Conservation (phyloP, 2,888 invertebrate species). For the Molorchus minor region DNA sequence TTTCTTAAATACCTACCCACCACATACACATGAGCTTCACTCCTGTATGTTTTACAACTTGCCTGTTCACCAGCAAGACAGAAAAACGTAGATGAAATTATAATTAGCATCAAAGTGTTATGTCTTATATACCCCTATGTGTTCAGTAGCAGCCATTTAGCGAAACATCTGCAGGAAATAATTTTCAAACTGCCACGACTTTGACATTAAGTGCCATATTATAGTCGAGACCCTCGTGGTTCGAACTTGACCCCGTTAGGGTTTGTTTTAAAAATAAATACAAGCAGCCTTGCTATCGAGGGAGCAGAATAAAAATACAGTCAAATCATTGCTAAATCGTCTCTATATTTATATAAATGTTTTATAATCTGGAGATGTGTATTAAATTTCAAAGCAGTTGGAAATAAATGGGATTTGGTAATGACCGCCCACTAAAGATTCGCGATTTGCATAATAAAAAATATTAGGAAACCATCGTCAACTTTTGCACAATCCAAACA, state of each 20-base stretch:
- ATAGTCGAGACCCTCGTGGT: neutral
- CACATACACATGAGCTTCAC: neutral
- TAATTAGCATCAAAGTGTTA: slow-evolving; percentile 4
- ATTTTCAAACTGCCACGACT: slow-evolving; percentile 9
- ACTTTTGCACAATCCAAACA: too few relatives aligned
- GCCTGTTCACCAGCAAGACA: neutral
- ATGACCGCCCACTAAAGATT: neutral
- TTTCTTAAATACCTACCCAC: neutral
- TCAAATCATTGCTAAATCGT: slow-evolving; percentile 26
- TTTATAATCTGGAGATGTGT: slow-evolving; percentile 16
- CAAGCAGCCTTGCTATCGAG: neutral
- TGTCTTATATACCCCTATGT: neutral
- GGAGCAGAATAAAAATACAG: slow-evolving; percentile 6
- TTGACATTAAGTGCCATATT: slow-evolving; percentile 8
- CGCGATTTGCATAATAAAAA: neutral
- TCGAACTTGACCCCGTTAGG: slow-evolving; percentile 27
- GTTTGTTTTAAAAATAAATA: slow-evolving; percentile 23
- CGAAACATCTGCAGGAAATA: slow-evolving; percentile 26
- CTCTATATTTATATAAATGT: slow-evolving; percentile 31
- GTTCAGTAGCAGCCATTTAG: slow-evolving; percentile 8
- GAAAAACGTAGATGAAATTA: slow-evolving; percentile 11
- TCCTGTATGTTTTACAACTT: neutral
- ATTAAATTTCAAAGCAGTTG: slow-evolving; percentile 12
- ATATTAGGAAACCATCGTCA: too few relatives aligned
- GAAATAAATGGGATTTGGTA: slow-evolving; percentile 15